A percentile compares a stretch with the other conserved stretches of the same genome.
These are phyloP conservation scores for Cheilosia variabilis DNA, from an alignment of 2,888 invertebrate species.

Conservation along the genomic window DNA sequence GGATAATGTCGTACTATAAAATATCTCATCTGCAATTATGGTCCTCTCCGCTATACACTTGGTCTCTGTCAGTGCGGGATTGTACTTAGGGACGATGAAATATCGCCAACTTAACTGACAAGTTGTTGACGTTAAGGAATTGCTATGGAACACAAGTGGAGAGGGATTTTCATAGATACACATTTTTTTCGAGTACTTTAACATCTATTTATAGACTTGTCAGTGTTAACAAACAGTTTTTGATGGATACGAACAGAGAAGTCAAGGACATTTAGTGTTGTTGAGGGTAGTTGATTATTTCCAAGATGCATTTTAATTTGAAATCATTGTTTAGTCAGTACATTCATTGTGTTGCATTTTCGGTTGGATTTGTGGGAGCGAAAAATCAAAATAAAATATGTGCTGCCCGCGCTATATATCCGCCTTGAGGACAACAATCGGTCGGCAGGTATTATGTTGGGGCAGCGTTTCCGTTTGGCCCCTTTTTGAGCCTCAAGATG, in stretches of 20 bases:
- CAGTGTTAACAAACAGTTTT: slow-evolving; percentile 23
- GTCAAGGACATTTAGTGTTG: slow-evolving; percentile 1
- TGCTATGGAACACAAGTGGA: slow-evolving; percentile 25
- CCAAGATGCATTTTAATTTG: background rate
- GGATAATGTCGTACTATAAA: slow-evolving; percentile 57
- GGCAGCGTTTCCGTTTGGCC: too few species aligned
- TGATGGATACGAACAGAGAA: slow-evolving; percentile 21
- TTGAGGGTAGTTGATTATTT: background rate
- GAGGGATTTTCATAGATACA: background rate
- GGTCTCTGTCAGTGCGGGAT: slow-evolving; percentile 13
- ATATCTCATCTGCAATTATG: slow-evolving; percentile 66
- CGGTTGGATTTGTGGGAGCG: too few species aligned
- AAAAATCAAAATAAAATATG: too few species aligned
- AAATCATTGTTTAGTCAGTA: too few species aligned
- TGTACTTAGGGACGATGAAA: slow-evolving; percentile 46
- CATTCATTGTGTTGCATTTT: too few species aligned
- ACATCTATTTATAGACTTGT: slow-evolving; percentile 21
- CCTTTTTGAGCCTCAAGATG: too few species aligned
- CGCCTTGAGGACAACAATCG: too few species aligned
- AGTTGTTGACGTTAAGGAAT: slow-evolving; percentile 74
- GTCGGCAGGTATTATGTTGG: too few species aligned
- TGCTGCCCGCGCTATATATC: too few species aligned
- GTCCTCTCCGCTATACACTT: slow-evolving; percentile 7
- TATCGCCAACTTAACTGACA: slow-evolving; percentile 69
- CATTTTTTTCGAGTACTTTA: background rate